phyloP scores from a whole-genome alignment of 2,888 invertebrate species.

The Polymixis lichenea region DNA sequence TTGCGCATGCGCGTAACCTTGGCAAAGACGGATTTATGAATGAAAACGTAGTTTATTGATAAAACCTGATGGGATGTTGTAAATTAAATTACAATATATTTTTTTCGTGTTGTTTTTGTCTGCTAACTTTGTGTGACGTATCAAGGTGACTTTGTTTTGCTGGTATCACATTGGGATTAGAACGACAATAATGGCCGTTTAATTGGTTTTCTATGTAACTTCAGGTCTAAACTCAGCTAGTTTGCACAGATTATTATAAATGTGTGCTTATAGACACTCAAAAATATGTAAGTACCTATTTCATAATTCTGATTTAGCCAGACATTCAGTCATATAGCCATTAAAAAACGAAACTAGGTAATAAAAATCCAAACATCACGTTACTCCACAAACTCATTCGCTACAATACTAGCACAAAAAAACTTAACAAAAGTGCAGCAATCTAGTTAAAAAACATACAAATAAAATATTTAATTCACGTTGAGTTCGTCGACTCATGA shows the following conservation, averaged over 20 bases:
- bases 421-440: slow-evolving; percentile 23
- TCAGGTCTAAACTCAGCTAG: too few species aligned
- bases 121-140: neutral
- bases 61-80: neutral
- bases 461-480: slow-evolving; percentile 52
- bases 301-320: neutral
- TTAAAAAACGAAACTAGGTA: neutral
- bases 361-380: neutral
- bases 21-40: slow-evolving; percentile 60
- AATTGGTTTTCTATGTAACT: neutral
- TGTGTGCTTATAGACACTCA: neutral
- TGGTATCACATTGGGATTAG: too few species aligned
- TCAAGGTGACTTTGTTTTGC: neutral
- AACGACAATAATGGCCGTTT: neutral
- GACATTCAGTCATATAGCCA: neutral
- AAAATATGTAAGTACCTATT: neutral
- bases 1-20: slow-evolving; percentile 74
- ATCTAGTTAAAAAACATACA: slow-evolving; percentile 54
- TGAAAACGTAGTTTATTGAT: slow-evolving; percentile 48
- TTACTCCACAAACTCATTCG: slow-evolving; percentile 16
- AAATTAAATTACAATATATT: neutral
- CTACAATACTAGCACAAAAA: slow-evolving; percentile 17
- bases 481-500: slow-evolving; percentile 71
- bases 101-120: neutral
- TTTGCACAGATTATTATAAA: neutral